Base-by-base conservation (phyloP, 1,140 invertebrate species). In the Drosophila burlai region DNA sequence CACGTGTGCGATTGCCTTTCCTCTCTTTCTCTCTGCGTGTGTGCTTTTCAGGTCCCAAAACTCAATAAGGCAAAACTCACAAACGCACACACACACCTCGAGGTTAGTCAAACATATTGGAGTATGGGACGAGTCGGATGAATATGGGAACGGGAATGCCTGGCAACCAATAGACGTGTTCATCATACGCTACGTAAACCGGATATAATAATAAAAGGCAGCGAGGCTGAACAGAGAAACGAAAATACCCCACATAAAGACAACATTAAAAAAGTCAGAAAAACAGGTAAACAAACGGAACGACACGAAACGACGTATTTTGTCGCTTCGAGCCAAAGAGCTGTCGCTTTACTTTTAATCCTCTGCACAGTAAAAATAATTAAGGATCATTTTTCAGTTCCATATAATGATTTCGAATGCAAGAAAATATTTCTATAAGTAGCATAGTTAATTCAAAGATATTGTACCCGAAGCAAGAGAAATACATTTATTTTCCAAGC, bases 131-230 rank as follows among this genome's bases (percentile, higher is more conserved):
- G 5, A 54, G 18, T 38, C n/a, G 29, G 29, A 61, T 29, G 77
- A 9, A 21, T 55, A 47, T 29, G 24, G 34, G 8, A 21, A 29
- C 36, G 38, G 26, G 34, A 61, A 62, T 59, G 68, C 50, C 81
- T 72, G 64, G 76, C 80, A 87, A 83, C 80, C 83, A 80, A 81
- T 89, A 78, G 82, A 81, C 66, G 68, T 81, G 73, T 81, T 89
- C 80, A 83, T 87, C 81, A 87, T 89, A 78, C 73, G 80, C 80
- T 72, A 87, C 84, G 73, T 87, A 81, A 89, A 68, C 83, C 84
- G 83, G 84, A 87, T 83, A 78, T 74, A 83, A 89, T 87, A 87
- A 83, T 89, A 87, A 82, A 76, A 78, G 54, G 43, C 67, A 73
- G 15, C 76, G 52, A 67, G 42, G 64, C 73, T 54, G 46, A 62